Evolutionary conservation across 2,888 invertebrate genomes (phyloP).

Genomic region (Polymixis lichenea): DNA sequence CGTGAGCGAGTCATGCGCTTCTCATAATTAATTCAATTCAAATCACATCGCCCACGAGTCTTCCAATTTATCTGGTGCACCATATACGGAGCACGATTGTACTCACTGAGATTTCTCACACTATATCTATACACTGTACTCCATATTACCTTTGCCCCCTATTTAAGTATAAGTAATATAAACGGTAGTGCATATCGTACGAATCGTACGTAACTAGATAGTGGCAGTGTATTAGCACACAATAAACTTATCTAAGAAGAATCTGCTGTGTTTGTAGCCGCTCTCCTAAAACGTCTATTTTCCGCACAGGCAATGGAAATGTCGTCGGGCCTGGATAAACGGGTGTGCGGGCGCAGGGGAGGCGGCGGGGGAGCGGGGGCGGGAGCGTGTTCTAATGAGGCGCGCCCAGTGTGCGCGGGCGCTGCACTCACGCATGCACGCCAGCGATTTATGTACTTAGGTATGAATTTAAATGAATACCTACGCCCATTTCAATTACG

Average conservation of each 20-base stretch:
- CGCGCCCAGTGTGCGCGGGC: slow-evolving; percentile 80
- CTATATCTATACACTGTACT: slow-evolving; percentile 62
- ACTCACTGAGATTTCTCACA: slow-evolving; percentile 74
- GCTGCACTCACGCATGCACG: slow-evolving; percentile 83
- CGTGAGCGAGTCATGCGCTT: slow-evolving; percentile 79
- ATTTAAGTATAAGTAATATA: slow-evolving; percentile 65
- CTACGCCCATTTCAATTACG: slow-evolving; percentile 82
- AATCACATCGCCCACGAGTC: slow-evolving; percentile 87
- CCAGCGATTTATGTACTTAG: slow-evolving; percentile 78
- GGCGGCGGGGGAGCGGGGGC: slow-evolving; percentile 66
- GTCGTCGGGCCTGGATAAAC: slow-evolving; percentile 83
- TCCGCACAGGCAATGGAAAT: slow-evolving; percentile 86
- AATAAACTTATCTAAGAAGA: slow-evolving; percentile 84
- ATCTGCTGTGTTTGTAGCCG: slow-evolving; percentile 80
- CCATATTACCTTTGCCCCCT: slow-evolving; percentile 63
- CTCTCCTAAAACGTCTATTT: slow-evolving; percentile 87
- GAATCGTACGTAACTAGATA: slow-evolving; percentile 73
- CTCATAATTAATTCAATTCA: slow-evolving; percentile 89
- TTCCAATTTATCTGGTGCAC: slow-evolving; percentile 83
- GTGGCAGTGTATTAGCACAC: slow-evolving; percentile 85
- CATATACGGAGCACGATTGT: slow-evolving; percentile 79
- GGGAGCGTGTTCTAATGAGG: slow-evolving; percentile 83
- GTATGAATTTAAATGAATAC: slow-evolving; percentile 82
- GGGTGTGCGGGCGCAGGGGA: slow-evolving; percentile 80
- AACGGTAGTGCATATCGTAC: slow-evolving; percentile 65